Evolutionary conservation across 2,797 vertebrate genomes (phyloP), one percentile per base, ranked within the genome.

Genomic region (Lagodon rhomboides): DNA sequence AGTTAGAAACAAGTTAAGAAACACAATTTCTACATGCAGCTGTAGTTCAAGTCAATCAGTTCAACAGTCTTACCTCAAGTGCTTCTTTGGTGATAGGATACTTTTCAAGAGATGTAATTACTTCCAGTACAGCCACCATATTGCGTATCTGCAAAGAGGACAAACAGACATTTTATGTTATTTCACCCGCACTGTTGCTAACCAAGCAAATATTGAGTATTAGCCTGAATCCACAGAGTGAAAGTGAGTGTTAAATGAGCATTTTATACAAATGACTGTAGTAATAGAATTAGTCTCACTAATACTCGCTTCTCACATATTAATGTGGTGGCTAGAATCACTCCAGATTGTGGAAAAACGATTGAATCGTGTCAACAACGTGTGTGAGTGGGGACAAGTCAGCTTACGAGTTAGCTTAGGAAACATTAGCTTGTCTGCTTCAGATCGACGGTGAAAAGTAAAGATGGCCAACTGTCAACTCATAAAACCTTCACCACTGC

Each of bases 21-120:
- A 75, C 18, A 68, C 10, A 18, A 17, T 38, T 30, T 67, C 1
- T 20, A 22, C 9, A 60, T 27, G 2, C 63, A 49, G 4, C 3
- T 16, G 0, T 9, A 47, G 8, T 38, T 65, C 1, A 38, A 6
- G 11, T 50, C 13, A 4, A 20, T 50, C 13, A 4, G 17, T 34
- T 63, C 3, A 67, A 38, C 1, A 22, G 12, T 76, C 89, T 91
- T 94, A 99, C 98, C 97, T 99, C 98, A 88, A 99, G 97, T 91
- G 97, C 98, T 96, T 99, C 98, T 98, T 99, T 99, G 97, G 98
- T 99, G 93, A 99, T 99, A 68, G 98, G 98, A 88, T 97, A 99
- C 91, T 97, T 99, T 94, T 99, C 98, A 94, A 99, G 94, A 94
- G 96, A 96, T 94, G 97, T 94, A 95, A 99, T 99, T 85, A 99